Evolutionary conservation across 2,113 vertebrate genomes (phyloP).

Genomic region (Gopherus evgoodei): DNA sequence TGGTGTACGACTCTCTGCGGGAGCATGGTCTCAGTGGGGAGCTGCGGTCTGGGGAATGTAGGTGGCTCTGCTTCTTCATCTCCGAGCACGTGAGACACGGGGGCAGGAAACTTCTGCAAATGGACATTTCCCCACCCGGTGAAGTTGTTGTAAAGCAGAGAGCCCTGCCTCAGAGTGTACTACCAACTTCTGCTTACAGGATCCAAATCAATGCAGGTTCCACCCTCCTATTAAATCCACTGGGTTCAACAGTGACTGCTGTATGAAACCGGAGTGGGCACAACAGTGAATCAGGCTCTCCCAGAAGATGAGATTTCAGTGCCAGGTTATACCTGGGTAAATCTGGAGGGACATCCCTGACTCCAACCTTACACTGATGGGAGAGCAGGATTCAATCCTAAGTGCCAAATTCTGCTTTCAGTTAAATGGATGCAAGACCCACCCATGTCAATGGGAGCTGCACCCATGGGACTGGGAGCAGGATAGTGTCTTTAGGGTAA

Average conservation of each 20-base stretch:
- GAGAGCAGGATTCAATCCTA: background rate
- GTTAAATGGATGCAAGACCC: background rate
- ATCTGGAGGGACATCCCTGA: background rate
- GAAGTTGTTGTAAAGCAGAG: constrained; percentile 17
- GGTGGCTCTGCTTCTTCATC: constrained; percentile 69
- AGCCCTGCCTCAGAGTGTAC: background rate
- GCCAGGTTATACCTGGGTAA: background rate
- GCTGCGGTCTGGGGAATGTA: constrained; percentile 62
- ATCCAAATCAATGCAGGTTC: constrained; percentile 3
- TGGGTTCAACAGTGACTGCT: background rate
- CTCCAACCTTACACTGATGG: background rate
- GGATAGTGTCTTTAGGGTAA: background rate
- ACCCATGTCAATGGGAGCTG: background rate
- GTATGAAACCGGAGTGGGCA: background rate
- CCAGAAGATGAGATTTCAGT: background rate
- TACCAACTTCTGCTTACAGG: background rate
- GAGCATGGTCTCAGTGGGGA: constrained; percentile 67
- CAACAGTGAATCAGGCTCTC: background rate
- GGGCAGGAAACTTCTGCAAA: constrained; percentile 79
- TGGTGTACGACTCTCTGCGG: constrained; percentile 77
- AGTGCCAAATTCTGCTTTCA: background rate
- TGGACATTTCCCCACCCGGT: background rate
- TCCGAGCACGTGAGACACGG: constrained; percentile 75
- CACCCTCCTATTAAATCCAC: background rate
- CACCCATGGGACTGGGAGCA: constrained; percentile 49